phyloP scores from a whole-genome alignment of 2,113 vertebrate genomes.

The Myotis davidii region DNA sequence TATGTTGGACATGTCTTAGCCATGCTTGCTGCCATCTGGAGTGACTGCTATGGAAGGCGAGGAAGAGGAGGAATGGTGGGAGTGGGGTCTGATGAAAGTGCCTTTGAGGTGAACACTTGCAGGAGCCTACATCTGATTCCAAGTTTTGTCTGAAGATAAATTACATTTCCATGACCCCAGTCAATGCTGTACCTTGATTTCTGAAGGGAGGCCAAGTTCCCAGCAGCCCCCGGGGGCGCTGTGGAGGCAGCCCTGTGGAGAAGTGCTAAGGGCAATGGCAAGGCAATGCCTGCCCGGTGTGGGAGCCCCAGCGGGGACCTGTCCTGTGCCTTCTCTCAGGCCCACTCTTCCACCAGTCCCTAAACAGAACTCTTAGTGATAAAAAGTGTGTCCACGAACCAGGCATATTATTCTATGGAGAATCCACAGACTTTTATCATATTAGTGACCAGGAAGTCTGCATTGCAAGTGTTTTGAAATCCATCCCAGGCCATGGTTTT shows the following conservation, averaged over 20 bases:
- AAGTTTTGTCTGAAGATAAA: conserved; percentile 5
- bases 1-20: background rate
- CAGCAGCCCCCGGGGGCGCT: background rate
- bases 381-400: background rate
- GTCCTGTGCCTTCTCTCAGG: background rate
- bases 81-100: background rate
- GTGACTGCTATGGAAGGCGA: background rate
- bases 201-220: background rate
- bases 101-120: background rate
- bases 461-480: background rate
- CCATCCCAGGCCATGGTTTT: background rate
- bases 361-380: background rate
- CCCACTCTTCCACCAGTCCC: background rate
- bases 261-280: background rate
- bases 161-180: background rate
- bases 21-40: background rate
- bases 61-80: background rate
- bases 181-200: background rate
- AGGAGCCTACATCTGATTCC: background rate
- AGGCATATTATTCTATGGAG: background rate
- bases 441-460: background rate
- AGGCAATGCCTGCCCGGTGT: background rate
- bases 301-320: background rate
- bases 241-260: background rate
- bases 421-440: background rate